phyloP scores from a whole-genome alignment of 1,140 invertebrate species.

The Aphaenogaster floridana region DNA sequence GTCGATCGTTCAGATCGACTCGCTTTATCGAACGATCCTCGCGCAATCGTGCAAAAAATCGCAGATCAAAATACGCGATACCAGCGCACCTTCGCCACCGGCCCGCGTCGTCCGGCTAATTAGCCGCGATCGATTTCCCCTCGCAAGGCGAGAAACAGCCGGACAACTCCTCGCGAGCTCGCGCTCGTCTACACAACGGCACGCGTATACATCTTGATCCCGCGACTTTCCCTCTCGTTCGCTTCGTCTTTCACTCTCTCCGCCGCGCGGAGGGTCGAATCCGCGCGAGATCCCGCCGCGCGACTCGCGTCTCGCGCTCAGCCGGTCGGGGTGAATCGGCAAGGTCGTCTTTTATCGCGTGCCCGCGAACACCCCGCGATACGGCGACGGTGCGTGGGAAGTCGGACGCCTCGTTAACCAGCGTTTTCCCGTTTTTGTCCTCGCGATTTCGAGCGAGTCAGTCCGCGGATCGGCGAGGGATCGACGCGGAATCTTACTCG shows the following conservation, averaged over 20 bases:
- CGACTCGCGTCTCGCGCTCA: not conserved
- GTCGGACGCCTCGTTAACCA: no score
- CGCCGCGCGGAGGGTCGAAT: not conserved
- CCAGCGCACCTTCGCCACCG: not conserved
- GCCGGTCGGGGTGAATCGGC: no score
- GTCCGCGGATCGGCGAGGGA: not conserved
- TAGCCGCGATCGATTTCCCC: constrained; percentile 28
- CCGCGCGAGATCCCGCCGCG: constrained; percentile 3
- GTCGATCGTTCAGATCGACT: constrained; percentile 2
- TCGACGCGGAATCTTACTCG: not conserved
- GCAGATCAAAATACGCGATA: not conserved
- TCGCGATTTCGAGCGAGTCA: not conserved
- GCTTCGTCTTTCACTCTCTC: constrained; percentile 39
- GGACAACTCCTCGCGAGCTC: not conserved
- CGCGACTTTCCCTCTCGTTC: constrained; percentile 57
- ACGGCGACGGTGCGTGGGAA: not conserved
- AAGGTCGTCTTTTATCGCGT: not conserved
- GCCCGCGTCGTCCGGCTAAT: constrained; percentile 27
- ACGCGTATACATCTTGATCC: not conserved
- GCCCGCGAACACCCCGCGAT: not conserved
- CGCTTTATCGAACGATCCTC: not conserved
- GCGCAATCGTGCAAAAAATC: not conserved
- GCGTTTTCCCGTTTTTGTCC: not conserved
- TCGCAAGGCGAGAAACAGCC: constrained; percentile 15
- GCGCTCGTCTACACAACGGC: not conserved